Percentiles rank a stretch among this genome's conserved stretches.
phyloP scores from a whole-genome alignment of 2,888 invertebrate genomes.

The Sesia bembeciformis region DNA sequence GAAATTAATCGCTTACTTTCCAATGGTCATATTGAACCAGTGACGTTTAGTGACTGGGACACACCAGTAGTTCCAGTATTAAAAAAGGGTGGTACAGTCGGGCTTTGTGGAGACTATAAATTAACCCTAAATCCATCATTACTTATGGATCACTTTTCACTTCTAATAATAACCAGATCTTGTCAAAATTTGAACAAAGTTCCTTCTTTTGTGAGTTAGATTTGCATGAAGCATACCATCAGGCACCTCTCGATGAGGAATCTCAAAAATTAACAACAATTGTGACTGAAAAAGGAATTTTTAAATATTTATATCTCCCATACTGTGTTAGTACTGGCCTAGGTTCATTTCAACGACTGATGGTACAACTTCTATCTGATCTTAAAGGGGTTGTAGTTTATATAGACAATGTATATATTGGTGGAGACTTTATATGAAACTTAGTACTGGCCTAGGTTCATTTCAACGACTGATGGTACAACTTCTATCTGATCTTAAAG shows the following conservation, averaged over 20 bases:
- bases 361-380: constrained; percentile 3
- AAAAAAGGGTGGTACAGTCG: no score
- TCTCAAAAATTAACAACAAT: constrained; percentile 6
- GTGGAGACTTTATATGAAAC: constrained; percentile 1
- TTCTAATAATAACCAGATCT: no score
- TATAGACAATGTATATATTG: constrained; percentile 5
- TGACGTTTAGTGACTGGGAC: no score
- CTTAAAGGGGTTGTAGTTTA: constrained; percentile 4
- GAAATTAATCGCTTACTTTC: no score
- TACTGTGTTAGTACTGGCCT: constrained; percentile 7
- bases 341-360: constrained; percentile 9
- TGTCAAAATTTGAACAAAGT: no score
- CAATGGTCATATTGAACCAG: no score
- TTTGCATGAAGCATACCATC: constrained; percentile 7
- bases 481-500: constrained; percentile 1
- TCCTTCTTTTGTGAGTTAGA: not conserved
- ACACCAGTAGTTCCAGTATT: no score
- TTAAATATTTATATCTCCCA: constrained; percentile 8
- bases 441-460: constrained; percentile 7
- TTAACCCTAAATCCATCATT: no score
- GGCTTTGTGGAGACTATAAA: no score
- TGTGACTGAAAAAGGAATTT: constrained; percentile 8
- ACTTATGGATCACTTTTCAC: no score
- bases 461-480: constrained; percentile 9
- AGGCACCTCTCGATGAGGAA: constrained; percentile 6